Evolutionary conservation across 2,888 invertebrate genomes (phyloP).

Genomic region (Gandaritis pyraliata): DNA sequence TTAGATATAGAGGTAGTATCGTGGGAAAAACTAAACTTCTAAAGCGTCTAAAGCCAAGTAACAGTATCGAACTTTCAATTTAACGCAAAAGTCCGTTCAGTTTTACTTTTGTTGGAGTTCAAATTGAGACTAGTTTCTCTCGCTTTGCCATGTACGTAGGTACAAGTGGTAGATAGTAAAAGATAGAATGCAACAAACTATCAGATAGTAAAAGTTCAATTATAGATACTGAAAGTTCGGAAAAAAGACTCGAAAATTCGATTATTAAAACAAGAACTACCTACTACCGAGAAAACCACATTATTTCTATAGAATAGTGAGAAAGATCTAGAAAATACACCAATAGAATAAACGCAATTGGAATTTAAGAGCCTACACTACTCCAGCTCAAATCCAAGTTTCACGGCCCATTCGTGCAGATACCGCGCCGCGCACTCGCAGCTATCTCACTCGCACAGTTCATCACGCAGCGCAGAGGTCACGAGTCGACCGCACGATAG

Average conservation of each 20-base stretch:
- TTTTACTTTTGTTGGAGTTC: slow-evolving; percentile 53
- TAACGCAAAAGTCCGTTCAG: slow-evolving; percentile 45
- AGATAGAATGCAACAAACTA: slow-evolving; percentile 24
- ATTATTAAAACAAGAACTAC: background rate
- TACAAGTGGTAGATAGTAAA: slow-evolving; percentile 19
- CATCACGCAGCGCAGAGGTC: too few relatives aligned
- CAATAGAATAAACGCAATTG: background rate
- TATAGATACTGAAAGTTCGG: slow-evolving; percentile 23
- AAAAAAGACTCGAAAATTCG: slow-evolving; percentile 13
- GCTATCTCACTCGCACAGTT: too few relatives aligned
- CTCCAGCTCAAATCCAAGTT: too few relatives aligned
- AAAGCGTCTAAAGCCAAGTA: slow-evolving; percentile 26
- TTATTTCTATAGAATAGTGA: background rate
- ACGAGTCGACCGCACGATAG: too few relatives aligned
- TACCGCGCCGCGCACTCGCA: too few relatives aligned
- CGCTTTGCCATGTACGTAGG: slow-evolving; percentile 31
- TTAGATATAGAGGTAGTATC: slow-evolving; percentile 22
- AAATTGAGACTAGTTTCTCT: slow-evolving; percentile 38
- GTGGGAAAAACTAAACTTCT: slow-evolving; percentile 48
- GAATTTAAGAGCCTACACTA: too few relatives aligned
- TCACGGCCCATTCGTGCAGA: too few relatives aligned
- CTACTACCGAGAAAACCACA: too few relatives aligned
- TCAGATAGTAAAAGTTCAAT: slow-evolving; percentile 23
- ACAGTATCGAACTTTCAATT: slow-evolving; percentile 56
- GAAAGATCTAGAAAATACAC: background rate